These are phyloP conservation scores for Takifugu ocellatus DNA, from an alignment of 2,797 vertebrate species.

Conservation along the genomic window DNA sequence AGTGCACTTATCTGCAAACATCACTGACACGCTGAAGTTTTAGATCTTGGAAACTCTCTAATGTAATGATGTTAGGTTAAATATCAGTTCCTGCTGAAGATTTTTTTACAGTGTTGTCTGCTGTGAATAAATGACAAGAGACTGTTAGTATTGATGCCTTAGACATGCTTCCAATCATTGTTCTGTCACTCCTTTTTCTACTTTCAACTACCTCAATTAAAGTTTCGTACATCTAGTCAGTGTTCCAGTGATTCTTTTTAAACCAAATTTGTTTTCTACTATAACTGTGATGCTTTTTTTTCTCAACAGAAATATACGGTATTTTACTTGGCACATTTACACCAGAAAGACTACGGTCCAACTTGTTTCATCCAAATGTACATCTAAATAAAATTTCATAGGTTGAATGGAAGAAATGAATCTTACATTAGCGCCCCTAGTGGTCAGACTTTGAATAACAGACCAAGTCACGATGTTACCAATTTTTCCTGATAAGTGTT, in stretches of 20 bases:
- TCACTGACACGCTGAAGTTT: too few relatives aligned
- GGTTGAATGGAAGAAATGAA: too few relatives aligned
- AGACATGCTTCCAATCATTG: slow-evolving; percentile 45
- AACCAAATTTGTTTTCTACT: not conserved
- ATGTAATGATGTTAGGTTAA: not conserved
- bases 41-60: not conserved
- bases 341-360: too few relatives aligned
- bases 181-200: slow-evolving; percentile 38
- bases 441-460: too few relatives aligned
- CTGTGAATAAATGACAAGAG: slow-evolving; percentile 22
- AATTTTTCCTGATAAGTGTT: too few relatives aligned
- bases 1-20: slow-evolving; percentile 1
- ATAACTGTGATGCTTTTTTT: too few relatives aligned
- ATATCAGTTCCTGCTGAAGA: slow-evolving; percentile 4
- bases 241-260: not conserved
- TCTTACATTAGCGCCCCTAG: too few relatives aligned
- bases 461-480: too few relatives aligned
- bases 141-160: slow-evolving; percentile 62
- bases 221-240: slow-evolving; percentile 39
- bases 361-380: too few relatives aligned
- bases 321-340: too few relatives aligned
- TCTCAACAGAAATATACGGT: not conserved
- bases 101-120: slow-evolving; percentile 9
- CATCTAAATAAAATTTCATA: too few relatives aligned
- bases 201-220: slow-evolving; percentile 77